Conservation (phyloP, 2,888 invertebrate genomes). For the Syrista parreyssii region DNA sequence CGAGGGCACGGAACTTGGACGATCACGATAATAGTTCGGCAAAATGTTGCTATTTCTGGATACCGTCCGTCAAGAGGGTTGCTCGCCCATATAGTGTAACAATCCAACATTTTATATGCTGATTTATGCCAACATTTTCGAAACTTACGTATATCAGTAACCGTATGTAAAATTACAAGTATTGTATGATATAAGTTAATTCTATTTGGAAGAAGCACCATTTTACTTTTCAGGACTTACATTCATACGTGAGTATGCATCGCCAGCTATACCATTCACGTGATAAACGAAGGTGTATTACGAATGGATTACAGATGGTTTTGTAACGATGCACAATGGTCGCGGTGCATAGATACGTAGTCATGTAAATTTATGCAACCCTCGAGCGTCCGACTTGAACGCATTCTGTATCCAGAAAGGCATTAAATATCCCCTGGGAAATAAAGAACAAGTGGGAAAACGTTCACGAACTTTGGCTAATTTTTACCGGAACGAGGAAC, state of each 20-base stretch:
- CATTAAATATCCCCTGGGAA: background rate
- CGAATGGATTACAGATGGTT: constrained; percentile 41
- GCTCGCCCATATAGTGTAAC: background rate
- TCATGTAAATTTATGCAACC: background rate
- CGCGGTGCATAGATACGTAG: background rate
- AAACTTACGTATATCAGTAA: background rate
- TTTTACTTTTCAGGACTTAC: no score
- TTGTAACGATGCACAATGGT: constrained; percentile 38
- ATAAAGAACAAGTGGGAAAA: background rate
- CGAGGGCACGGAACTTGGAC: constrained; percentile 48
- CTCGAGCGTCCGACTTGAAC: background rate
- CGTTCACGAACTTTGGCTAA: background rate
- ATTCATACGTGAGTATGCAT: background rate
- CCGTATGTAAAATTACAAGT: background rate
- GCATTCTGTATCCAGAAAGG: background rate
- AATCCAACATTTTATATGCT: background rate
- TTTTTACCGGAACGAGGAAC: background rate
- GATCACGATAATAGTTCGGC: constrained; percentile 47
- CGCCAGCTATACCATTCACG: background rate
- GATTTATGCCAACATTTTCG: background rate
- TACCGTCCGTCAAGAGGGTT: background rate
- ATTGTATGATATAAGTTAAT: background rate
- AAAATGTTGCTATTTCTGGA: constrained; percentile 17
- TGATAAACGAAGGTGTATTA: constrained; percentile 2
- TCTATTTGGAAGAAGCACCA: background rate